Conservation (phyloP, 2,888 invertebrate genomes). For the Drepanosiphum platanoidis region DNA sequence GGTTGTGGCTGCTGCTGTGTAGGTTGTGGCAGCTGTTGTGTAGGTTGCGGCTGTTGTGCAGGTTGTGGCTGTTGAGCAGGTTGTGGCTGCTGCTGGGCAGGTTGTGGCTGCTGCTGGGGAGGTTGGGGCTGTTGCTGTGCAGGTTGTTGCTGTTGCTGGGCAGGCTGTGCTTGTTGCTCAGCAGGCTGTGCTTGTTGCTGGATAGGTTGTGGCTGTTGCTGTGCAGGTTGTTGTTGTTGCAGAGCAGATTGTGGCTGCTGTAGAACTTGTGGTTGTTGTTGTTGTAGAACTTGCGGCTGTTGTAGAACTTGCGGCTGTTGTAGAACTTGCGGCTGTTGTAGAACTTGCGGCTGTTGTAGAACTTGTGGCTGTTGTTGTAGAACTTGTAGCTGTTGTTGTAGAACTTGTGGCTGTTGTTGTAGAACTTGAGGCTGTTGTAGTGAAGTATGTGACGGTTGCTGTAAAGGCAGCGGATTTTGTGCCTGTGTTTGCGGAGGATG, state of each 20-base stretch:
- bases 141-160: conserved; percentile 58
- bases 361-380: background rate
- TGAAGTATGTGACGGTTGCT: background rate
- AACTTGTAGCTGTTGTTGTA: background rate
- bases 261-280: background rate
- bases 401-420: background rate
- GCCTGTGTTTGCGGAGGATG: background rate
- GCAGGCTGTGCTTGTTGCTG: conserved; percentile 47
- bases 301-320: background rate
- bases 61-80: conserved; percentile 63
- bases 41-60: conserved; percentile 63
- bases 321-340: background rate
- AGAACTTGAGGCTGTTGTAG: conserved; percentile 11
- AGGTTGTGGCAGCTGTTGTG: conserved; percentile 21
- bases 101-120: conserved; percentile 6
- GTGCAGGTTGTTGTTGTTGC: background rate
- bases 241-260: background rate
- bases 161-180: conserved; percentile 58
- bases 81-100: conserved; percentile 27
- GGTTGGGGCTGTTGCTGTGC: background rate
- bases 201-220: conserved; percentile 31
- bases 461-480: background rate
- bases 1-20: conserved; percentile 65
- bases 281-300: background rate
- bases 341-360: background rate